phyloP scores from a whole-genome alignment of 2,113 vertebrate species.

The Okapia johnstoni region DNA sequence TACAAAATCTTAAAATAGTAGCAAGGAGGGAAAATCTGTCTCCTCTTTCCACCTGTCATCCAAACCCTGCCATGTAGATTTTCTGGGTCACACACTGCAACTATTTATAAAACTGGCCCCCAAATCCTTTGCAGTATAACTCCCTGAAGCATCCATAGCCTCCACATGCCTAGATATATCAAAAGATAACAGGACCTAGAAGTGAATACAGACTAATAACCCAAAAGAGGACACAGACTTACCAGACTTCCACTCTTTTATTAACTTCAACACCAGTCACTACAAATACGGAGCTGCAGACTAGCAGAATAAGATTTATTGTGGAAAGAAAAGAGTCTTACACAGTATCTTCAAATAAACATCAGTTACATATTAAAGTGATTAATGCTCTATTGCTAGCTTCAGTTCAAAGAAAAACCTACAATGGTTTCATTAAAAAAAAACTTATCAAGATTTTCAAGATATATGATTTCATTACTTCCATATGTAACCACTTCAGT shows the following conservation, averaged over 20 bases:
- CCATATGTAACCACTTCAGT: constrained; percentile 11
- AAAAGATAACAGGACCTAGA: background rate
- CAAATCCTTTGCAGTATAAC: background rate
- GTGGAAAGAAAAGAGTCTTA: background rate
- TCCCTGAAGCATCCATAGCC: background rate
- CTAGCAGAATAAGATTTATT: background rate
- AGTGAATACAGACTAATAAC: background rate
- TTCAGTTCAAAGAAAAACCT: background rate
- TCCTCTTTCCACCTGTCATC: background rate
- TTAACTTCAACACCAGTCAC: background rate
- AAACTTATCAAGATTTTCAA: constrained; percentile 18
- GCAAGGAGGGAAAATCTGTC: background rate
- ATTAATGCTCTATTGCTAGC: background rate
- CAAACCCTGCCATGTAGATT: background rate
- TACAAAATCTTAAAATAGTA: background rate
- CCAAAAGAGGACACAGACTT: background rate
- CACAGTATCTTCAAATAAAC: background rate
- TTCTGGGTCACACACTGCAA: background rate
- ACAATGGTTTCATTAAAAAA: background rate
- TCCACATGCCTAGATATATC: background rate
- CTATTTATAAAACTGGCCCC: background rate
- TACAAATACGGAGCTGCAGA: background rate
- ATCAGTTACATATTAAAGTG: background rate
- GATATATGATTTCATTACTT: constrained; percentile 28
- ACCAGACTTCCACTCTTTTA: background rate